Evolutionary conservation across 2,888 invertebrate genomes (phyloP).

Genomic region (Caenorhabditis uteleia): DNA sequence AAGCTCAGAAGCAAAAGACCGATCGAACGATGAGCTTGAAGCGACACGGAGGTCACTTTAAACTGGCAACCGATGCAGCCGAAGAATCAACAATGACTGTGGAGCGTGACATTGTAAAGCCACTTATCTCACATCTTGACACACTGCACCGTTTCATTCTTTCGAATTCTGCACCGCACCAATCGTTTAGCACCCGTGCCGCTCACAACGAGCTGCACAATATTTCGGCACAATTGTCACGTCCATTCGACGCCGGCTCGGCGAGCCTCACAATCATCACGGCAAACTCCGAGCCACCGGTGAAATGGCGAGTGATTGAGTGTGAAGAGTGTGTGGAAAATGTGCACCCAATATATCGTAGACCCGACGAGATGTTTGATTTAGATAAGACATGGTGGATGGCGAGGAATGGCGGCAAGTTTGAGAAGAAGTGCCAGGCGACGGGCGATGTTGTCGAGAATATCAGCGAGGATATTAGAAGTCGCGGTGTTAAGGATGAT

Average conservation of each 20-base stretch:
- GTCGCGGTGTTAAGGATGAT: conserved; percentile 35
- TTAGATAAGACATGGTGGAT: conserved; percentile 50
- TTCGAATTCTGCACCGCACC: conserved; percentile 36
- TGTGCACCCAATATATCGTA: conserved; percentile 52
- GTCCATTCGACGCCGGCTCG: conserved; percentile 7
- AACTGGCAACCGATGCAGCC: conserved; percentile 58
- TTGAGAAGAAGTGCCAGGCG: conserved; percentile 45
- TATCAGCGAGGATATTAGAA: conserved; percentile 27
- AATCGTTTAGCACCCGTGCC: conserved; percentile 35
- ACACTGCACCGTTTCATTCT: conserved; percentile 36
- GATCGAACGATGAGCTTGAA: conserved; percentile 32
- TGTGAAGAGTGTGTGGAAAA: conserved; percentile 50
- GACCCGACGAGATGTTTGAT: conserved; percentile 40
- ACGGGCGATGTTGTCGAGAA: conserved; percentile 33
- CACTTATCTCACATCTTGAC: conserved; percentile 32
- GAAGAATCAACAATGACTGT: conserved; percentile 50
- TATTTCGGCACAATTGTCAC: conserved; percentile 14
- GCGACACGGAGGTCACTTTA: conserved; percentile 39
- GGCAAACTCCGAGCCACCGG: conserved; percentile 22
- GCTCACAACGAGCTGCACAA: conserved; percentile 15
- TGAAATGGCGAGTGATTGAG: conserved; percentile 44
- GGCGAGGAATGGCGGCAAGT: conserved; percentile 50
- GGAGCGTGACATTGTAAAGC: conserved; percentile 41
- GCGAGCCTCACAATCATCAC: conserved; percentile 18
- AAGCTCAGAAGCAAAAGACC: conserved; percentile 16